phyloP scores from a whole-genome alignment of 2,888 invertebrate species.

The Gari tellinella region DNA sequence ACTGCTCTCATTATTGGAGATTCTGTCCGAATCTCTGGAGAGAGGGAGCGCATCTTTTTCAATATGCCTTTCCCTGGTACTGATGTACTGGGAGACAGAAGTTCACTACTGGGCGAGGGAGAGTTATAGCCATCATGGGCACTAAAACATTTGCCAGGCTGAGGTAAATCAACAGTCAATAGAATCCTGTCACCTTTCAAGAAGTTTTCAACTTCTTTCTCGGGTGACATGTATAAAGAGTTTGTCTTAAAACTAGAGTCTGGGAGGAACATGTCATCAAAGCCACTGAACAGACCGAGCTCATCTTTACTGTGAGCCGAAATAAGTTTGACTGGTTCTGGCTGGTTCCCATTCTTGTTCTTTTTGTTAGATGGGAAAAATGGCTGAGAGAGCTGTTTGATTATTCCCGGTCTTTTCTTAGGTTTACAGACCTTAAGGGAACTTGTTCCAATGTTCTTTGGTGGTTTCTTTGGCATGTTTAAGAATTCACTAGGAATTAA shows the following conservation, averaged over 20 bases:
- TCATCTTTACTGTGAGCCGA: conserved; percentile 42
- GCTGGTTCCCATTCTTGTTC: conserved; percentile 30
- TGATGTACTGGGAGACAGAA: conserved; percentile 23
- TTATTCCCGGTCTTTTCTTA: conserved; percentile 56
- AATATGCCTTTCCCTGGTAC: conserved; percentile 54
- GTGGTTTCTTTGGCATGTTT: conserved; percentile 11
- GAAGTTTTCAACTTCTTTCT: conserved; percentile 40
- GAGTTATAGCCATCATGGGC: conserved; percentile 57
- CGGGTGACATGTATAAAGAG: conserved; percentile 43
- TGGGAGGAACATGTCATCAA: conserved; percentile 58
- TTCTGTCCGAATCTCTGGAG: conserved; percentile 35
- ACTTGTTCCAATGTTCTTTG: conserved; percentile 51
- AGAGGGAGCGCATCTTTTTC: conserved; percentile 46
- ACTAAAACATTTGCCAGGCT: conserved; percentile 44
- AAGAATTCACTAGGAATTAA: too few relatives aligned
- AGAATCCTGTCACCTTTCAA: conserved; percentile 36
- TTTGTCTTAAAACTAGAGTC: conserved; percentile 19
- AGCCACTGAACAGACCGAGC: conserved; percentile 46
- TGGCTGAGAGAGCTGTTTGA: conserved; percentile 59
- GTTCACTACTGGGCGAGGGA: conserved; percentile 35
- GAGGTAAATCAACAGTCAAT: conserved; percentile 36
- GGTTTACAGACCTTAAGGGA: conserved; percentile 56
- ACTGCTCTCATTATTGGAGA: conserved; percentile 25
- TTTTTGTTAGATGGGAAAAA: conserved; percentile 55
- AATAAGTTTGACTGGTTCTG: conserved; percentile 13